Evolutionary conservation across 2,113 vertebrate species (phyloP).

Genomic region (Scytalopus superciliaris): DNA sequence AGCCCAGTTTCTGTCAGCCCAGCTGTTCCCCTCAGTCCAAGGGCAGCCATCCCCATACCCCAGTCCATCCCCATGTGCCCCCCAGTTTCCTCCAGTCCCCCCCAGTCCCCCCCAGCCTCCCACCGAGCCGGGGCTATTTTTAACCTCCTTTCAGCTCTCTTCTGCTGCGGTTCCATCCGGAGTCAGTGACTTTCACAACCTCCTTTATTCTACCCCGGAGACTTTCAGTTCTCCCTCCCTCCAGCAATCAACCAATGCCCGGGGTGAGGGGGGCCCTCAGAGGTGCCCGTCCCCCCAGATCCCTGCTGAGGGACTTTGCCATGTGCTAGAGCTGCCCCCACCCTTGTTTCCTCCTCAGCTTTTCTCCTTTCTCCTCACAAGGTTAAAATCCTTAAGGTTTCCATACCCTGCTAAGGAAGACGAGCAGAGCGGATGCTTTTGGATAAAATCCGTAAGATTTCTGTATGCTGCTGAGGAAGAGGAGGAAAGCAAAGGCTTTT

Average conservation of each 20-base stretch:
- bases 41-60: neutral
- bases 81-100: too few species aligned
- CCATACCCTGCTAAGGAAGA: neutral
- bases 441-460: neutral
- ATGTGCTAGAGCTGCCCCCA: rapidly evolving
- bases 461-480: neutral
- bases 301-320: neutral
- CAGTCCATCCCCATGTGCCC: neutral
- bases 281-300: neutral
- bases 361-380: neutral
- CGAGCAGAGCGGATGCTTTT: neutral
- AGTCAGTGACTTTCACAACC: neutral
- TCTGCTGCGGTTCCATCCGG: neutral
- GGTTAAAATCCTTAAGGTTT: neutral
- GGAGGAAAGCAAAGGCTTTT: neutral
- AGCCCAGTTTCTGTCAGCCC: neutral
- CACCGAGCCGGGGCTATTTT: neutral
- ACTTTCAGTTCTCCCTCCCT: neutral
- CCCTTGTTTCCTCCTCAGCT: neutral
- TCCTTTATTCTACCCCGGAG: neutral
- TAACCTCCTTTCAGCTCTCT: neutral
- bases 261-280: neutral
- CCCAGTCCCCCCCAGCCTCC: neutral
- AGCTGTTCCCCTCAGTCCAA: neutral
- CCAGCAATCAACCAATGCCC: rapidly evolving